These are phyloP conservation scores for Helicolenus hilgendorfi DNA, from an alignment of 2,797 vertebrate species.

Conservation along the genomic window DNA sequence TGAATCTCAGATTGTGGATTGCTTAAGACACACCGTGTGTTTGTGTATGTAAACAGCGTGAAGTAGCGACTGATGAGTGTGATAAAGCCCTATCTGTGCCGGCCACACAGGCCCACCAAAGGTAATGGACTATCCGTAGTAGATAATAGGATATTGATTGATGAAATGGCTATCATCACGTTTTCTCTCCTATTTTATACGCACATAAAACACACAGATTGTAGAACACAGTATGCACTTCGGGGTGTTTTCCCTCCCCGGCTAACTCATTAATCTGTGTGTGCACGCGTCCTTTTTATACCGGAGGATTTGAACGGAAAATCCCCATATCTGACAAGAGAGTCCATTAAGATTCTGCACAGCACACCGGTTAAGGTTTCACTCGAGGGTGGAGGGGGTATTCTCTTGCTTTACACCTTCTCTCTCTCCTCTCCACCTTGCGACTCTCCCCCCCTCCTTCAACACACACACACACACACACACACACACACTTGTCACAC, in stretches of 20 bases:
- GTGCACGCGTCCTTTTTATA: conserved; percentile 19
- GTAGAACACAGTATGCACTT: background rate
- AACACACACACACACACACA: background rate
- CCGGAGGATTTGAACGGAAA: conserved; percentile 80
- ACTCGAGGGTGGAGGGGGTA: conserved; percentile 66
- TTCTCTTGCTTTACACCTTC: conserved; percentile 55
- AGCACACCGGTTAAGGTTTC: conserved; percentile 63
- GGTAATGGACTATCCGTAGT: conserved; percentile 19
- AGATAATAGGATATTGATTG: conserved; percentile 58
- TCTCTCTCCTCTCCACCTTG: conserved; percentile 2
- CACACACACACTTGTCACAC: background rate
- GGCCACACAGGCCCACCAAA: background rate
- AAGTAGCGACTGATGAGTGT: background rate
- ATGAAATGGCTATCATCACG: conserved; percentile 27
- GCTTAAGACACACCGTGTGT: background rate
- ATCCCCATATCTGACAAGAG: conserved; percentile 83
- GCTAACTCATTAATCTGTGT: conserved; percentile 18
- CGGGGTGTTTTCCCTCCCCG: conserved; percentile 36
- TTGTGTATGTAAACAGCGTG: background rate
- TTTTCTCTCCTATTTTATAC: background rate
- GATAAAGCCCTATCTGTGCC: conserved; percentile 11
- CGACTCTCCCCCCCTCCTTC: background rate
- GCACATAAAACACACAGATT: conserved; percentile 21
- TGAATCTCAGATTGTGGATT: conserved; percentile 4
- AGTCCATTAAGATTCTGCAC: conserved; percentile 88